A percentile compares a stretch with the other conserved stretches of the same genome.
Conservation (phyloP, 2,888 invertebrate genomes). For the Marronus borbonicus region DNA sequence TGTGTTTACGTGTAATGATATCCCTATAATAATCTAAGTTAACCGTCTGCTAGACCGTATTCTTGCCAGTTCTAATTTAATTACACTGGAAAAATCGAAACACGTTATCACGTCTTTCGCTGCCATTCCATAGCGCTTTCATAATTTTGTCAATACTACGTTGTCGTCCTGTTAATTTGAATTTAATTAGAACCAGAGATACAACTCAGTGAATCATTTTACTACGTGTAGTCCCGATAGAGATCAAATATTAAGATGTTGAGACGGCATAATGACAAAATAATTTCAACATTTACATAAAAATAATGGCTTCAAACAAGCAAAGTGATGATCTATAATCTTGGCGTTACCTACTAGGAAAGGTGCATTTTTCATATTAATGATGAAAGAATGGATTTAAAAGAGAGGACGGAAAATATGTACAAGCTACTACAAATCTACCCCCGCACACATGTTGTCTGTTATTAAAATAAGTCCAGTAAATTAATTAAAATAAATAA, state of each 20-base stretch:
- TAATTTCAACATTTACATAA: slow-evolving; percentile 14
- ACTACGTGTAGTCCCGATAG: neutral
- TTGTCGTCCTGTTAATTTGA: slow-evolving; percentile 10
- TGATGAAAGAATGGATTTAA: neutral
- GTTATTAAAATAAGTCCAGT: slow-evolving; percentile 6
- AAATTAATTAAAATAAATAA: slow-evolving; percentile 41
- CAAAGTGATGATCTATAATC: neutral
- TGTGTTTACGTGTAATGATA: slow-evolving; percentile 66
- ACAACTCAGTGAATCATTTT: neutral
- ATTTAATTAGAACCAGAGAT: slow-evolving; percentile 12
- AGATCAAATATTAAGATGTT: slow-evolving; percentile 1
- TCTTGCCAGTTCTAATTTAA: slow-evolving; percentile 52
- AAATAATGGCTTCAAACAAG: neutral
- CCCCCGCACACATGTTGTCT: neutral
- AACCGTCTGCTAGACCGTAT: slow-evolving; percentile 58
- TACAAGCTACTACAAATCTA: neutral
- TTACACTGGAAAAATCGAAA: slow-evolving; percentile 30
- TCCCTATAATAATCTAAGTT: slow-evolving; percentile 64
- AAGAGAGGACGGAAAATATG: neutral
- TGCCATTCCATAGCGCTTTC: neutral
- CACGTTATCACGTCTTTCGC: neutral
- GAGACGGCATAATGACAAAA: slow-evolving; percentile 6
- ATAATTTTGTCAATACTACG: slow-evolving; percentile 7
- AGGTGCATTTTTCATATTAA: neutral
- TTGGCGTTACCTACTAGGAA: too few species aligned